Evolutionary conservation across 2,797 vertebrate genomes (phyloP), one percentile per base, ranked within the genome.

Genomic region (Eutrigla gurnardus): DNA sequence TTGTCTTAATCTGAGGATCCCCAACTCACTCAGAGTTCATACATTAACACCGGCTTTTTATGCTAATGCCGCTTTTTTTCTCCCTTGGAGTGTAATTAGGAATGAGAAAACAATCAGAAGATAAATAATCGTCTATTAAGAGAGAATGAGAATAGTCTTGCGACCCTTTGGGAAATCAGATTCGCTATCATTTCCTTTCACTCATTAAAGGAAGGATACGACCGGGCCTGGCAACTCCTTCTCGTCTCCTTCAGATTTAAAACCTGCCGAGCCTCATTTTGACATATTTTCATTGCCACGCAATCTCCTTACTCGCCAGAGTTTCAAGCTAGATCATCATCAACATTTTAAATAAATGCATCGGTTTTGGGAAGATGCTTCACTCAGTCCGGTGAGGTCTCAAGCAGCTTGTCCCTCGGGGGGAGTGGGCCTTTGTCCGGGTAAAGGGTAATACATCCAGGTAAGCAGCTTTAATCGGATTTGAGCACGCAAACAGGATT

Each of bases 401-500:
- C 6, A 3, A 62, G 40, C 25, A 79, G 54, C 53, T 63, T 77
- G 64, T 77, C 52, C 63, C 68, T 67, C 59, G 40, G 52, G 52
- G 69, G 59, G 46, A n/a, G 46, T 17, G 8, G 46, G 15, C 46
- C 15, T 73, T 83, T 39, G 66, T 83, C 81, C 66, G 78, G 35
- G 53, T 36, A 80, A 79, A 70, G 62, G 78, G 79, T 80, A 88
- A 79, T 74, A 68, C 50, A 73, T 89, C 82, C 84, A 93, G 87
- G 88, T 94, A 93, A 90, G 47, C 43, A 85, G 62, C 45, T 82
- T 91, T 91, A 93, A 94, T 94, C 90, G 88, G 84, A 91, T 92
- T 91, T 89, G 81, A 85, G 81, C 77, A 90, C 85, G 43, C 67
- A 82, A 79, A 75, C 86, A 90, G 77, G 82, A 90, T 94, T 92